Evolutionary conservation across 1,140 invertebrate species (phyloP), one percentile per base, ranked within the genome.

Genomic region (Drosophila teissieri): DNA sequence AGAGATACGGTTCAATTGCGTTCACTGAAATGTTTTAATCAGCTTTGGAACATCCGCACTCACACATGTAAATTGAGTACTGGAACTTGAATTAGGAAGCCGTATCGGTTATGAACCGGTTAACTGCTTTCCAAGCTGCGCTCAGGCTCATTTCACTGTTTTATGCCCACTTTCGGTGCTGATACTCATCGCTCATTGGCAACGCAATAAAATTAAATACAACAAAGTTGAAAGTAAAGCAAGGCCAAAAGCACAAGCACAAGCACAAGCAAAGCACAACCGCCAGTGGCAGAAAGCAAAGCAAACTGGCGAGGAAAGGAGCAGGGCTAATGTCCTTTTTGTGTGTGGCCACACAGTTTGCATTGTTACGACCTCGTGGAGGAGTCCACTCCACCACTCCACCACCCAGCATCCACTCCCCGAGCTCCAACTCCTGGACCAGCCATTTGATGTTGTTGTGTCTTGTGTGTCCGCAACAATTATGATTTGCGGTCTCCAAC

Each of bases 401-500:
- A 10, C 4, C 45, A 14, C 31, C 37, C 60, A 14, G 3, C 40
- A 36, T 7, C 42, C 42, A 10, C 17, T 3, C 3, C 42, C 15
- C 42, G 11, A 27, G 27, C 27, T 7, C 31, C 31, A 31, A 31
- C 31, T 31, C 31, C 31, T 31, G 31, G 8, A 8, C 31, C 3
- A 17, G 1, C n/a, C 34, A 24, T 54, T 72, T 64, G 48, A 61
- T 64, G 57, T 48, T 77, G 57, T 45, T 78, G 65, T 34, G 31
- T 52, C 46, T 52, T 51, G 51, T 55, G 46, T 56, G 51, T 55
- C 72, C 82, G 69, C 78, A 79, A 82, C 82, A 86, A 86, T 86
- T 86, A 86, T 86, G 82, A 86, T 81, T 86, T 86, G 82, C 82
- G 78, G 82, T 78, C 63, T 75, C 36, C 40, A 11, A 37, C 44